Percentiles rank a stretch among this genome's conserved stretches.
These are phyloP conservation scores for Phrynosoma platyrhinos DNA, from an alignment of 2,113 vertebrate species.

Conservation along the genomic window DNA sequence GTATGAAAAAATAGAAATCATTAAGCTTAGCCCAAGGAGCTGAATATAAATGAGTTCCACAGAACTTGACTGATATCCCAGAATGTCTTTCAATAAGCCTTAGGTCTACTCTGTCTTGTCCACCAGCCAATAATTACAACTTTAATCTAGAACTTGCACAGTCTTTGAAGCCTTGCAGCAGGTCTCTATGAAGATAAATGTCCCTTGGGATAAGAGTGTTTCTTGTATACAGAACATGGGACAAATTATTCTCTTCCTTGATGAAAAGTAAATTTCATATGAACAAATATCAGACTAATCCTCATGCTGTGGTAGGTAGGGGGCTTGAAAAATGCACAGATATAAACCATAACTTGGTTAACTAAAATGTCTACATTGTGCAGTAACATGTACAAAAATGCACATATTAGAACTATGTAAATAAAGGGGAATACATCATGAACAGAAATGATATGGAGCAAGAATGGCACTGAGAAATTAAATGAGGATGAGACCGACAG, in stretches of 20 bases:
- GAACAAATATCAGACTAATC: not conserved
- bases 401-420: no score
- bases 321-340: no score
- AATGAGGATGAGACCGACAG: no score
- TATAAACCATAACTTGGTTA: no score
- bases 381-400: no score
- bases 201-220: not conserved
- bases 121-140: not conserved
- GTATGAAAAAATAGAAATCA: conserved; percentile 39
- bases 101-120: not conserved
- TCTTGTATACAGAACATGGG: not conserved
- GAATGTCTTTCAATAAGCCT: conserved; percentile 16
- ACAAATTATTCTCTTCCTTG: not conserved
- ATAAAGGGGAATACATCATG: no score
- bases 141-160: conserved; percentile 23
- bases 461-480: no score
- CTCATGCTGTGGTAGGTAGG: not conserved
- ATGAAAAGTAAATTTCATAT: not conserved
- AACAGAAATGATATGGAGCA: no score
- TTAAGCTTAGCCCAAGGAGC: conserved; percentile 23
- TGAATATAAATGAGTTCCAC: conserved; percentile 31
- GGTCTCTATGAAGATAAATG: not conserved
- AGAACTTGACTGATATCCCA: conserved; percentile 14
- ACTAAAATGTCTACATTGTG: no score
- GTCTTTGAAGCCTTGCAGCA: not conserved